phyloP scores from a whole-genome alignment of 2,888 invertebrate genomes.

The Strigamia crassipes region DNA sequence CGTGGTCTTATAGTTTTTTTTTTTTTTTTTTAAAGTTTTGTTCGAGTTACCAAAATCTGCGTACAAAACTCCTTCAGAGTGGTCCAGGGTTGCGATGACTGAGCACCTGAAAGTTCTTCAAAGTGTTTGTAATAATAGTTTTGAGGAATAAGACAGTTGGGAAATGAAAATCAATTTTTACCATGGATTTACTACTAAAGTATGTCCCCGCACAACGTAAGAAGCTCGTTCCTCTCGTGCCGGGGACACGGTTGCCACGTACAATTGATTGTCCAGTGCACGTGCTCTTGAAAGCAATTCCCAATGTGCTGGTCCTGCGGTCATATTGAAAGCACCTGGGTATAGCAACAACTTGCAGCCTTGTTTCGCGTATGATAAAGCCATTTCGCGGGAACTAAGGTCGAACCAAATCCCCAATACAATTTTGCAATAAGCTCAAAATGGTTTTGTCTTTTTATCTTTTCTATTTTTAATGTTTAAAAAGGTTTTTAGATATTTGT shows the following conservation, averaged over 20 bases:
- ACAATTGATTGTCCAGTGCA: constrained; percentile 87
- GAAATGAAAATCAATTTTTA: constrained; percentile 26
- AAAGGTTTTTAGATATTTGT: constrained; percentile 66
- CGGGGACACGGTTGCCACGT: constrained; percentile 81
- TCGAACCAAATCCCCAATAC: constrained; percentile 96
- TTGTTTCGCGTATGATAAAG: constrained; percentile 62
- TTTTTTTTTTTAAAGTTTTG: no score
- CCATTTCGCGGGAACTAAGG: constrained; percentile 87
- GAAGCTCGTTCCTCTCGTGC: constrained; percentile 73
- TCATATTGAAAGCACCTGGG: constrained; percentile 95
- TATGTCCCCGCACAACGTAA: constrained; percentile 90
- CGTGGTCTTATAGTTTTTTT: no score
- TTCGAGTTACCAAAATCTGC: constrained; percentile 72
- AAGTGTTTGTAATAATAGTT: neutral
- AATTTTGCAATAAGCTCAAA: constrained; percentile 69
- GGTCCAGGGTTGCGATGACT: constrained; percentile 71
- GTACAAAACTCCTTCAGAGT: constrained; percentile 71
- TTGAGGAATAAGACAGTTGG: neutral
- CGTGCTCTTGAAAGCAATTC: constrained; percentile 78
- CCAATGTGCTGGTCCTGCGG: constrained; percentile 94
- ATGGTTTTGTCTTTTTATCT: constrained; percentile 65
- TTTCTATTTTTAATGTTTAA: neutral
- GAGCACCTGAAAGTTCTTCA: constrained; percentile 64
- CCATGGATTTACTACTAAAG: constrained; percentile 81
- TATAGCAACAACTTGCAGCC: constrained; percentile 86